Base-by-base conservation (phyloP, 2,113 vertebrate genomes). In the Gambusia holbrooki region DNA sequence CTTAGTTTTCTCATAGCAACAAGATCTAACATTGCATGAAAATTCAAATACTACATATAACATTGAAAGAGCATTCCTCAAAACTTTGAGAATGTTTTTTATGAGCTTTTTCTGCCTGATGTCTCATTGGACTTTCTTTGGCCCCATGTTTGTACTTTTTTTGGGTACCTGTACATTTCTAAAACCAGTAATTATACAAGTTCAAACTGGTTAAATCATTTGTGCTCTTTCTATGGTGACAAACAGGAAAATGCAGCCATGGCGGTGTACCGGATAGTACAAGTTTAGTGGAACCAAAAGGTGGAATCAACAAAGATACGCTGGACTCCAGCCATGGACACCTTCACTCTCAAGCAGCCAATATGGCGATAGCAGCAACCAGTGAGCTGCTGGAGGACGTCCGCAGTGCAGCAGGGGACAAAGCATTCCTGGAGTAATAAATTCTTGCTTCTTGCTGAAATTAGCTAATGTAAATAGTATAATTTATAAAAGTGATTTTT, bases 201-300 rank as follows among this genome's bases (percentile, higher is more conserved):
- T 40, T 51, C 4, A 51, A 1, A 54, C 6, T 54, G 48, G 17
- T 54, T 22, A 25, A 54, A 54, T 22, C 19, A 13, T 51, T 54
- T 17, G 35, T 32, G 61, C 33, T 73, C 5, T 76, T n/a, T 10
- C 27, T 67, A 15, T 69, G 48, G 30, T 75, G 4, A 63, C 32
- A 3, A 48, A 71, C 69, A 94, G 93, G 92, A 58, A 94, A 94
- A 66, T 94, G 93, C 82, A 93, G 92, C 69, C 93, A 94, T 5
- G 93, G 93, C n/a, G 82, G 74, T 7, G 0, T 0, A 0, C 0
- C 28, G 1, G 93, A 94, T 76, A 1, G 9, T 33, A 90, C 90
- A n/a, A 85, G 88, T 58, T 4, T 0, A 0, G 33, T 40, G 0
- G 42, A 81, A 1, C 92, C 91, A 1, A 75, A 0, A 64, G 93